phyloP scores from a whole-genome alignment of 2,888 invertebrate genomes.

The Vanessa cardui region DNA sequence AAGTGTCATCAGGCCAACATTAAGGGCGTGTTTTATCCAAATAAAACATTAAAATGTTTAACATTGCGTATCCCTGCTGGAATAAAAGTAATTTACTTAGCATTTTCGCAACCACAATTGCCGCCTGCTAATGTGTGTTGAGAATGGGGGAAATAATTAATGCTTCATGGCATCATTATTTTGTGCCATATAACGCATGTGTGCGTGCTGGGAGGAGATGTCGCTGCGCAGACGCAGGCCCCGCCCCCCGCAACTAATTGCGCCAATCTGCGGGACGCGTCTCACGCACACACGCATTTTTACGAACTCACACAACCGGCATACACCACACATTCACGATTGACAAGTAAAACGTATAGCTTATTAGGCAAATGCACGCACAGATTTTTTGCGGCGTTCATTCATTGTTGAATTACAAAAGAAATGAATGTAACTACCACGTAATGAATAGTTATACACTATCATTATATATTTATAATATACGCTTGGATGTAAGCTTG shows the following conservation, averaged over 20 bases:
- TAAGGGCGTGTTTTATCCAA: constrained; percentile 2
- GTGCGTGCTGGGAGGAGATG: constrained; percentile 68
- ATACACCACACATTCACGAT: constrained; percentile 37
- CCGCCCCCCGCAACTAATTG: constrained; percentile 77
- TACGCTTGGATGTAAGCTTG: constrained; percentile 12
- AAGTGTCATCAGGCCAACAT: constrained; percentile 2
- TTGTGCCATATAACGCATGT: constrained; percentile 51
- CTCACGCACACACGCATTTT: constrained; percentile 67
- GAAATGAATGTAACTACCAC: constrained; percentile 40
- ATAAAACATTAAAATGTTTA: constrained; percentile 29
- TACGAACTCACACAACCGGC: constrained; percentile 45
- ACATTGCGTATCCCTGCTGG: constrained; percentile 32
- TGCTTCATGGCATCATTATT: constrained; percentile 66
- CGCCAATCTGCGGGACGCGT: constrained; percentile 74
- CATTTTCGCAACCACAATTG: constrained; percentile 45
- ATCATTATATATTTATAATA: constrained; percentile 39
- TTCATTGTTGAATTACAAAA: constrained; percentile 45
- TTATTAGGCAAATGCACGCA: constrained; percentile 60
- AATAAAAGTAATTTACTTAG: constrained; percentile 45
- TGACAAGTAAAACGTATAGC: constrained; percentile 47
- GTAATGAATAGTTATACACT: constrained; percentile 38
- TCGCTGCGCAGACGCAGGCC: constrained; percentile 74
- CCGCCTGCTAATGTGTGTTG: constrained; percentile 44
- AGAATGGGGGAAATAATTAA: constrained; percentile 65
- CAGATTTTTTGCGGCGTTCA: constrained; percentile 44